Conservation (phyloP, 2,113 vertebrate genomes). For the Scolopax mira region DNA sequence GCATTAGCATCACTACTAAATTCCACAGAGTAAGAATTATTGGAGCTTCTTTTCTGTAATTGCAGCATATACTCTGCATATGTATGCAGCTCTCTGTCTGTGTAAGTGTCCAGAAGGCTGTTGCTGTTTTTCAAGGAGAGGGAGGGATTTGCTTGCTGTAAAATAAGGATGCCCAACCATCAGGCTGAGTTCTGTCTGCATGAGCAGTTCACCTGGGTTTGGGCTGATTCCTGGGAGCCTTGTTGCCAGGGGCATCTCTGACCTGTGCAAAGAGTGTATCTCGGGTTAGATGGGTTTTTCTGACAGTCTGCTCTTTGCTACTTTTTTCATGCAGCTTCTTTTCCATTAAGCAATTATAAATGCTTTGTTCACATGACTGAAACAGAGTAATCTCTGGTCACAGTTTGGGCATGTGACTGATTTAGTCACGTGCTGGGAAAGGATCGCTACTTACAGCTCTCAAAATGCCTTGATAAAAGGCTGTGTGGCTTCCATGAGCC, state of each 20-base stretch:
- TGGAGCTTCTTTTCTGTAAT: neutral
- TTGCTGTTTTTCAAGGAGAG: neutral
- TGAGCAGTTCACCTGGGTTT: neutral
- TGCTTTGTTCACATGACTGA: slow-evolving; percentile 23
- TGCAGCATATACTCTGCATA: neutral
- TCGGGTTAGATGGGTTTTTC: neutral
- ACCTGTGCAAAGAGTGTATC: neutral
- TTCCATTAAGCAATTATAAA: neutral
- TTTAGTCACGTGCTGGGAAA: slow-evolving; percentile 28
- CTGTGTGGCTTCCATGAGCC: slow-evolving; percentile 56
- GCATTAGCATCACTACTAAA: neutral
- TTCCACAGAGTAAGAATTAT: neutral
- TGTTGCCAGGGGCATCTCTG: neutral
- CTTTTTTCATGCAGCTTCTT: neutral
- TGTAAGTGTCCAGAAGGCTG: neutral
- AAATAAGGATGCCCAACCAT: neutral
- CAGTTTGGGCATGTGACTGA: slow-evolving; percentile 40
- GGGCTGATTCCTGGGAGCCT: neutral
- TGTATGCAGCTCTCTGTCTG: neutral
- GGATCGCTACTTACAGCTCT: neutral
- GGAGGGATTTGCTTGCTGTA: neutral
- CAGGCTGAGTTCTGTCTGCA: neutral
- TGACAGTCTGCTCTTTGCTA: neutral
- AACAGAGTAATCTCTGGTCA: slow-evolving; percentile 13
- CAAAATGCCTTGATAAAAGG: slow-evolving; percentile 19